Evolutionary conservation across 2,113 vertebrate species (phyloP).

Genomic region (Gracilinanus agilis): DNA sequence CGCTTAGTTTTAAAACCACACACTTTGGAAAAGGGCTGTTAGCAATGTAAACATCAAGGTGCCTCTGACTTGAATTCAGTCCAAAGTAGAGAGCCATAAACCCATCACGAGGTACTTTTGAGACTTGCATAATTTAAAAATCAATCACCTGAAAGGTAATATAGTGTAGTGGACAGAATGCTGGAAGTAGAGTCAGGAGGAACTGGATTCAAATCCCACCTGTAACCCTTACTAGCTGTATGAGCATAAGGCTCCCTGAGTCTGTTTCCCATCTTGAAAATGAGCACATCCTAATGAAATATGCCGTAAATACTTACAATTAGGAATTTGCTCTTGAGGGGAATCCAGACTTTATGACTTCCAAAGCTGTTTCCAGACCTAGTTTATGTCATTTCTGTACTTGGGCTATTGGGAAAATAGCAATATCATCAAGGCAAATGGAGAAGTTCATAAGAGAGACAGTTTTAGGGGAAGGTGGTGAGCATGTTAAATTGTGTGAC

Average conservation of each 20-base stretch:
- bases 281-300: not conserved
- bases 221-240: not conserved
- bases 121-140: not conserved
- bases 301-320: not conserved
- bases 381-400: not conserved
- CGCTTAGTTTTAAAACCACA: not conserved
- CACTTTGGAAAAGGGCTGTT: not conserved
- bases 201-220: not conserved
- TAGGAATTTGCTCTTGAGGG: not conserved
- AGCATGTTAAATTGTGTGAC: not conserved
- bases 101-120: not conserved
- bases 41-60: not conserved
- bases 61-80: not conserved
- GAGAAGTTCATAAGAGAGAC: not conserved
- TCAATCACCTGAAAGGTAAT: not conserved
- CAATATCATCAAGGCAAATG: not conserved
- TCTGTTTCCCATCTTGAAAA: not conserved
- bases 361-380: not conserved
- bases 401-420: not conserved
- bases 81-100: slow-evolving; percentile 7
- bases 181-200: not conserved
- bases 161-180: not conserved
- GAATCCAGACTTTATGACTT: not conserved
- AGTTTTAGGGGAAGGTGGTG: not conserved
- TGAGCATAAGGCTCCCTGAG: not conserved